phyloP scores from a whole-genome alignment of 2,113 vertebrate species.

The Podiceps cristatus region DNA sequence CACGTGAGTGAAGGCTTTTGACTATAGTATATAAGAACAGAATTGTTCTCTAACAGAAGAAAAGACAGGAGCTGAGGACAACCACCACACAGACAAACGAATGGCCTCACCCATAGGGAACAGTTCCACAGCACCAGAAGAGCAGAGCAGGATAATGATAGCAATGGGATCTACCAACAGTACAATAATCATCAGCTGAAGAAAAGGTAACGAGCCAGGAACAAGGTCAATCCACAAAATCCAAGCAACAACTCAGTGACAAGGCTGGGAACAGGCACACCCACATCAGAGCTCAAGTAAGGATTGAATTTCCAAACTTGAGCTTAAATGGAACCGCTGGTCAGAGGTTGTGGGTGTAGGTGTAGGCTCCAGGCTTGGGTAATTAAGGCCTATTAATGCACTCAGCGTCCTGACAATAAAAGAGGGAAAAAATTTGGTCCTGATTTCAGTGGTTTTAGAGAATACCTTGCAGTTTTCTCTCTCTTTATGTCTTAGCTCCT shows the following conservation, averaged over 20 bases:
- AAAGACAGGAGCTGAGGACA: neutral
- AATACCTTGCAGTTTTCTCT: neutral
- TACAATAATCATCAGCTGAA: neutral
- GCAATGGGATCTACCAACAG: neutral
- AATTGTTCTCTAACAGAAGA: neutral
- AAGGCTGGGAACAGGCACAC: neutral
- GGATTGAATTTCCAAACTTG: neutral
- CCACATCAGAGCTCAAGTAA: neutral
- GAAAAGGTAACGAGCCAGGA: neutral
- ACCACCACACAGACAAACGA: neutral
- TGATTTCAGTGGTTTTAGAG: neutral
- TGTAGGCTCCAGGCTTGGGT: neutral
- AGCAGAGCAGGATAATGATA: neutral
- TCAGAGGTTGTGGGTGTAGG: neutral
- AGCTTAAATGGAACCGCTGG: neutral
- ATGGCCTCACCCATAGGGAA: neutral
- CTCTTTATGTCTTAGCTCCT: neutral
- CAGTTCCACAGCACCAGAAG: neutral
- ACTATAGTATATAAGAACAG: neutral
- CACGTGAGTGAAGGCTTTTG: neutral
- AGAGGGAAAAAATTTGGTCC: rapidly evolving
- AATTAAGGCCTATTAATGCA: neutral
- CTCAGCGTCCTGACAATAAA: neutral
- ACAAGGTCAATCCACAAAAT: neutral
- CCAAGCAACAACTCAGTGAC: neutral